Evolutionary conservation across 2,797 vertebrate species (phyloP), one percentile per base, ranked within the genome.

Genomic region (Pseudochromis fuscus): DNA sequence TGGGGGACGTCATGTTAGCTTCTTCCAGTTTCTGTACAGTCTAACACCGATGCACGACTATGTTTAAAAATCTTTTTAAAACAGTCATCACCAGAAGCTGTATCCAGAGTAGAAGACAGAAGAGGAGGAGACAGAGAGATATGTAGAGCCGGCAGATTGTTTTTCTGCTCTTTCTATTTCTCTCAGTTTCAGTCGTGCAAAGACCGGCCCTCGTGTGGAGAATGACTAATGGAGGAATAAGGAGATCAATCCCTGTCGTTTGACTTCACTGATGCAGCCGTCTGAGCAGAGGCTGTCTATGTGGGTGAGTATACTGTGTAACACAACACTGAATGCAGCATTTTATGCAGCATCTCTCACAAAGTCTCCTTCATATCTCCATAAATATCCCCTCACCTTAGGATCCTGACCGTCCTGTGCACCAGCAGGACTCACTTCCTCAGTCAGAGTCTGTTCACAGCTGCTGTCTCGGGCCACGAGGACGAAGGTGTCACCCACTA

Each of bases 401-500:
- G 88, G 56, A 18, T 90, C 86, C 12, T 88, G 80, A 40, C 45
- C 28, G 46, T 90, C 78, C 2, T 71, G 82, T 16, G 81, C 21
- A 33, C 58, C 75, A 19, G 72, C 80, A 2, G 38, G 0, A 0
- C 79, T 75, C 77, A 78, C 76, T 79, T 90, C 89, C 79, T 90
- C 77, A 4, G 84, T 65, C 16, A 89, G 78, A 0, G 83, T 91
- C 50, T 94, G 67, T 27, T 85, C 82, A 57, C 93, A 93, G 72
- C 84, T 79, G 52, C 24, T 68, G 46, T 93, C 94, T 75, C 92
- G 90, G 72, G 93, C 91, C 63, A 99, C 57, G 40, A 98, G 94
- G 66, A 96, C 76, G 86, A 95, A 98, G 18, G 94, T 95, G 87
- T 98, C 97, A 11, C 96, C 96, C 64, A 96, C 72, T 67, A 99